Evolutionary conservation across 2,113 vertebrate genomes (phyloP).

Genomic region (Neolamprologus fasciatus): DNA sequence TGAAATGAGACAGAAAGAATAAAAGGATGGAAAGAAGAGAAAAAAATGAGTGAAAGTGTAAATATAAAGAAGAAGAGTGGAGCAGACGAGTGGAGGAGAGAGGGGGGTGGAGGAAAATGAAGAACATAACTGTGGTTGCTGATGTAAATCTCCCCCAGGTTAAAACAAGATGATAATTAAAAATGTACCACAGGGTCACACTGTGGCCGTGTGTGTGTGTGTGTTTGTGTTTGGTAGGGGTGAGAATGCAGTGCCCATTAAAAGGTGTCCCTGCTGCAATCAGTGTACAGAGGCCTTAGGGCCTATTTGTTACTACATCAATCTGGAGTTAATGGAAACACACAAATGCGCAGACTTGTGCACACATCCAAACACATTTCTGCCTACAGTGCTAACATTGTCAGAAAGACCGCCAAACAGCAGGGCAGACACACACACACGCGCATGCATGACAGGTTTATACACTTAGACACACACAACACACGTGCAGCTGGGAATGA

Average conservation of each 20-base stretch:
- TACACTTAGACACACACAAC: not conserved
- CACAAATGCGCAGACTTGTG: not conserved
- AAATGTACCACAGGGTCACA: conserved; percentile 52
- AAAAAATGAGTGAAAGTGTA: not conserved
- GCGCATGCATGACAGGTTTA: not conserved
- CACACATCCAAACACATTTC: conserved; percentile 7
- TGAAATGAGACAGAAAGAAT: not conserved
- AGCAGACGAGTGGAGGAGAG: not conserved
- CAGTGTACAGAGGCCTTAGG: conserved; percentile 48
- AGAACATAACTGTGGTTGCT: conserved; percentile 8
- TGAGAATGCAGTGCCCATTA: conserved; percentile 35
- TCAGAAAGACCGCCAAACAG: conserved; percentile 27
- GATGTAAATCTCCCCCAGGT: conserved; percentile 49
- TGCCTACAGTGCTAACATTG: conserved; percentile 31
- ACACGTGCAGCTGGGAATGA: conserved; percentile 7
- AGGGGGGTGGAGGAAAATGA: not conserved
- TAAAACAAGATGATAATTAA: conserved; percentile 65
- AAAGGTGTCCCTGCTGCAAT: conserved; percentile 63
- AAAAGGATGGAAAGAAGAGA: not conserved
- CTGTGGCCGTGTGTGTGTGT: not conserved
- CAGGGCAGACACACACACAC: not conserved
- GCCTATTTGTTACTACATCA: conserved; percentile 55
- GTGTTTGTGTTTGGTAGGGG: not conserved
- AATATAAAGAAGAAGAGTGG: not conserved
- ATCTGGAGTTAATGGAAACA: conserved; percentile 52